A percentile compares a stretch with the other conserved stretches of the same genome.
These are phyloP conservation scores for Penelope pileata DNA, from an alignment of 2,113 vertebrate genomes.

Conservation along the genomic window DNA sequence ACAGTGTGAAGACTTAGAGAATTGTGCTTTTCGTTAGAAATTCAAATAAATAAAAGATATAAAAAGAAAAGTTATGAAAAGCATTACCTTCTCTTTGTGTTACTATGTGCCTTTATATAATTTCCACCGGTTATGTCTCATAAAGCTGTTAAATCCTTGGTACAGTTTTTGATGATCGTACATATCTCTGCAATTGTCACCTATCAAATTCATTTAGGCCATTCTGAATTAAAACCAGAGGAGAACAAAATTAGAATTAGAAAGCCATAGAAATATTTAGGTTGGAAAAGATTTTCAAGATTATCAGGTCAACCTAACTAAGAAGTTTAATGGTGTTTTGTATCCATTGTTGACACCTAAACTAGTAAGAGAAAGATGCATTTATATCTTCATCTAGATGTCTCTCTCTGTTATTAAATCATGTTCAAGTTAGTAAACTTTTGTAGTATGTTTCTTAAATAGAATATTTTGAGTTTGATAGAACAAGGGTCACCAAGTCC, in stretches of 20 bases:
- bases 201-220: background rate
- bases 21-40: background rate
- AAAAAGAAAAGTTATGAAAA: background rate
- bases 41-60: background rate
- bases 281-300: background rate
- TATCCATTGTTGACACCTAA: background rate
- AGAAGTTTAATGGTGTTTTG: background rate
- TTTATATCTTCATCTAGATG: background rate
- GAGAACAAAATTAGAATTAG: background rate
- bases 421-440: background rate
- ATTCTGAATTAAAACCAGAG: background rate
- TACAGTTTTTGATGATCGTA: background rate
- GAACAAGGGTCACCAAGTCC: background rate
- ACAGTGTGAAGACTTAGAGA: background rate
- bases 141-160: background rate
- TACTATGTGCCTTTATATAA: rapidly evolving
- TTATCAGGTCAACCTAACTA: background rate
- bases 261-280: background rate
- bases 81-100: background rate
- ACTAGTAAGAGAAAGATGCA: background rate
- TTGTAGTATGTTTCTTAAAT: background rate
- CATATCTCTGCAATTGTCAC: background rate
- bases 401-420: background rate
- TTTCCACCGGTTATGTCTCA: background rate
- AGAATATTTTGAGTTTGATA: background rate